phyloP scores from a whole-genome alignment of 2,113 vertebrate species.

The Enhydra lutris region DNA sequence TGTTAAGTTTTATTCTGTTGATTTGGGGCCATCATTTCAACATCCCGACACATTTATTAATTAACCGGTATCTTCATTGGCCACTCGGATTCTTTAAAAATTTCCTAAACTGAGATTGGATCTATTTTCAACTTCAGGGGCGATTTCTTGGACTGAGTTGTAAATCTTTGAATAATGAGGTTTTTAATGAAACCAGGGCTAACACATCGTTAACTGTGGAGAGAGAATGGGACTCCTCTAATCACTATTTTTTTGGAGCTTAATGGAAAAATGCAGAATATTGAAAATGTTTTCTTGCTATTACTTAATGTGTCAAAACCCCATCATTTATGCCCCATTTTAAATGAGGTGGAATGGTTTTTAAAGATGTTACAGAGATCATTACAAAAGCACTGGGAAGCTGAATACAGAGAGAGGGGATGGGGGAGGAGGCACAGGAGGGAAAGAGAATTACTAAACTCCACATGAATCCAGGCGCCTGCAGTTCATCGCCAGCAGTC shows the following conservation, averaged over 20 bases:
- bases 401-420: neutral
- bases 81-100: neutral
- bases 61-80: neutral
- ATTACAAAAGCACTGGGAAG: constrained; percentile 69
- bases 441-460: constrained; percentile 17
- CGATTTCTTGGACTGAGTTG: constrained; percentile 76
- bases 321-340: constrained; percentile 67
- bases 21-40: neutral
- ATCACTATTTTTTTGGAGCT: constrained; percentile 63
- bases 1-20: neutral
- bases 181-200: constrained; percentile 82
- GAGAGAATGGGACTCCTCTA: constrained; percentile 73
- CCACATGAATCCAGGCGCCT: neutral
- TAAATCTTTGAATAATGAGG: constrained; percentile 84
- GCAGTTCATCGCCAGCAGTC: neutral
- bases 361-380: constrained; percentile 72
- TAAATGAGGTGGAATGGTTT: constrained; percentile 77
- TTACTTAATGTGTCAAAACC: constrained; percentile 82
- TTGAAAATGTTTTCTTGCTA: constrained; percentile 78
- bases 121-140: constrained; percentile 59
- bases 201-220: constrained; percentile 79
- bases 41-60: neutral
- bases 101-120: constrained; percentile 59
- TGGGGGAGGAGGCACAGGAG: neutral
- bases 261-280: constrained; percentile 81